A percentile compares a stretch with the other conserved stretches of the same genome.
Evolutionary conservation across 2,113 vertebrate species (phyloP).

Genomic region (Podarcis muralis): DNA sequence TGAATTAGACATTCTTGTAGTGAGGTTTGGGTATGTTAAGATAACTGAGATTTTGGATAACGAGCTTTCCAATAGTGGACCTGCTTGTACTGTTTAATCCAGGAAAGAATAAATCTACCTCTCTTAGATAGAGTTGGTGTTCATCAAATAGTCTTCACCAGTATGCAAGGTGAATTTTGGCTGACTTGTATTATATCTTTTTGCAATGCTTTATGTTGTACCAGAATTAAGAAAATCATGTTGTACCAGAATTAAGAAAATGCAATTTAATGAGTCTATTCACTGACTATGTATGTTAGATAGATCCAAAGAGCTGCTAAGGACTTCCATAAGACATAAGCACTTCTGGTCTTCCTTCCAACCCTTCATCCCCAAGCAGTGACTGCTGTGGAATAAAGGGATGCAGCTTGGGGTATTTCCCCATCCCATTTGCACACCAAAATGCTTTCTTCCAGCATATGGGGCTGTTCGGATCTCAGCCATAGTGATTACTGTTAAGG

Average conservation of each 20-base stretch:
- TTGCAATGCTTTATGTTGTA: constrained; percentile 29
- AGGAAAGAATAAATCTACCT: constrained; percentile 36
- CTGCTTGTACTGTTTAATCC: constrained; percentile 19
- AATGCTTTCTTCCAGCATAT: not conserved
- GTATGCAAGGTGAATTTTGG: constrained; percentile 52
- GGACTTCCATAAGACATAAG: not conserved
- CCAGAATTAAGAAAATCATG: not conserved
- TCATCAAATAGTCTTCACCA: constrained; percentile 53
- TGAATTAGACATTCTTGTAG: too few species aligned
- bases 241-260: not conserved
- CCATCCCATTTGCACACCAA: not conserved
- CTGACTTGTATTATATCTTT: constrained; percentile 45
- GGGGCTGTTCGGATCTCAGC: not conserved
- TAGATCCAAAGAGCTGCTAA: not conserved
- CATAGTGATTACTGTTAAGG: not conserved
- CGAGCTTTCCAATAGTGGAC: too few species aligned
- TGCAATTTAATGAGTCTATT: not conserved
- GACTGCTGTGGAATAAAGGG: not conserved
- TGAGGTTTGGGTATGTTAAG: too few species aligned
- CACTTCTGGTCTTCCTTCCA: not conserved
- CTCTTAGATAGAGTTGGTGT: constrained; percentile 37
- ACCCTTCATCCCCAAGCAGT: too few species aligned
- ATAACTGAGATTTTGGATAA: too few species aligned
- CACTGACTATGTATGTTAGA: not conserved
- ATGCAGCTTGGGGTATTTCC: not conserved